Evolutionary conservation across 2,113 vertebrate species (phyloP).

Genomic region (Hemibagrus wyckioides): DNA sequence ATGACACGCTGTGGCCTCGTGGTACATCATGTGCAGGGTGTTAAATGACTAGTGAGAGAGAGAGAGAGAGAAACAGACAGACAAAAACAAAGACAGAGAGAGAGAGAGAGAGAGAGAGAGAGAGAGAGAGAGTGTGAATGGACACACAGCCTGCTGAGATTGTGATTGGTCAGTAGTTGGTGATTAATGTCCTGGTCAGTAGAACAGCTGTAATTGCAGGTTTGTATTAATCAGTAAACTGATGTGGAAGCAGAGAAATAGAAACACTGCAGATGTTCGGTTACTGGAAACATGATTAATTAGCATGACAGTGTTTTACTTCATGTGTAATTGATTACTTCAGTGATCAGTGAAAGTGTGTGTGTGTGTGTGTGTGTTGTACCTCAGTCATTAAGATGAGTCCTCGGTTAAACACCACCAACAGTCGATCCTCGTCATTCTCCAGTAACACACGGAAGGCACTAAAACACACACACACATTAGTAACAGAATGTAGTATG

Average conservation of each 20-base stretch:
- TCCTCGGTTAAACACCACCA: constrained; percentile 97
- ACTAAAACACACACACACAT: constrained; percentile 72
- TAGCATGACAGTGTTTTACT: background rate
- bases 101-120: background rate
- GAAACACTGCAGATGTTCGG: too few species aligned
- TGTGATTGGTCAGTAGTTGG: background rate
- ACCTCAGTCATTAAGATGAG: constrained; percentile 99
- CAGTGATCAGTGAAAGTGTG: too few species aligned
- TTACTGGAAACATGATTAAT: too few species aligned
- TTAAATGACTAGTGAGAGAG: constrained; percentile 87
- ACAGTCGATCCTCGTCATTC: constrained; percentile 95
- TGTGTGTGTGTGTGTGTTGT: constrained; percentile 10
- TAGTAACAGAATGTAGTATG: background rate
- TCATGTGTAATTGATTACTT: too few species aligned
- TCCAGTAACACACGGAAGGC: constrained; percentile 98
- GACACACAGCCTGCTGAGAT: background rate
- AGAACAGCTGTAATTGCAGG: too few species aligned
- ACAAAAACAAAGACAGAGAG: background rate
- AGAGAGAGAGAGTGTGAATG: background rate
- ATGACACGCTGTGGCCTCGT: constrained; percentile 97
- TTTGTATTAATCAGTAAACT: background rate
- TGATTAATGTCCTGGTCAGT: background rate
- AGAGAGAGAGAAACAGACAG: background rate
- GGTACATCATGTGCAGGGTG: constrained; percentile 99
- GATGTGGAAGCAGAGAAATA: too few species aligned